These are phyloP conservation scores for Pristionchus arcanus DNA, from an alignment of 2,888 invertebrate genomes.

Conservation along the genomic window DNA sequence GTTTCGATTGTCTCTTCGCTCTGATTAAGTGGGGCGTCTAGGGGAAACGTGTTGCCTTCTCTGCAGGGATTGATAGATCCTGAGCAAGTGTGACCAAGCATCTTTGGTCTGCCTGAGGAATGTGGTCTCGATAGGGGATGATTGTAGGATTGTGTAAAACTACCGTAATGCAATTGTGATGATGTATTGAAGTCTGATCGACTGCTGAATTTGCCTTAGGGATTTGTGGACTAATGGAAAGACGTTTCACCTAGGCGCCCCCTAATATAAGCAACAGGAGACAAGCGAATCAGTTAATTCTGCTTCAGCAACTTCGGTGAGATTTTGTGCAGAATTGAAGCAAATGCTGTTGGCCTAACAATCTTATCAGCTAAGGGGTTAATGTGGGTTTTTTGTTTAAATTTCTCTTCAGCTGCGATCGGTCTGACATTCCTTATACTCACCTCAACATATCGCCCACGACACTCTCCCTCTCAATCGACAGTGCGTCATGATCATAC, in stretches of 20 bases:
- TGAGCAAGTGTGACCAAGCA: neutral
- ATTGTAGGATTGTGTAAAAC: neutral
- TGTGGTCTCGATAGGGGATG: neutral
- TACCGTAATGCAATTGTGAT: no score
- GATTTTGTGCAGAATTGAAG: no score
- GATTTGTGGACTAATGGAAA: no score
- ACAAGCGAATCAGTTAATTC: no score
- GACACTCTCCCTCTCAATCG: conserved; percentile 54
- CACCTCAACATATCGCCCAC: conserved; percentile 53
- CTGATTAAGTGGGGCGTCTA: conserved; percentile 17
- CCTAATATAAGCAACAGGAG: no score
- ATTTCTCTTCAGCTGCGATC: neutral
- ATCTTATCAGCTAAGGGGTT: no score
- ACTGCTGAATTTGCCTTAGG: no score
- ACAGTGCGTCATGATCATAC: conserved; percentile 40
- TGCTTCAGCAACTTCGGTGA: no score
- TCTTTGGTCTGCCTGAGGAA: neutral
- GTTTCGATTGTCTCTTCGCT: neutral
- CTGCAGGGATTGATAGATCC: neutral
- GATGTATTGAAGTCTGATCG: no score
- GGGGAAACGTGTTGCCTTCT: neutral
- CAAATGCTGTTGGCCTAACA: no score
- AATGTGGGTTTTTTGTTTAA: no score
- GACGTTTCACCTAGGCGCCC: no score
- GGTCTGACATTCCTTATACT: neutral